A percentile compares a stretch with the other conserved stretches of the same genome.
phyloP scores from a whole-genome alignment of 2,113 vertebrate species.

The Microcebus griseorufus region DNA sequence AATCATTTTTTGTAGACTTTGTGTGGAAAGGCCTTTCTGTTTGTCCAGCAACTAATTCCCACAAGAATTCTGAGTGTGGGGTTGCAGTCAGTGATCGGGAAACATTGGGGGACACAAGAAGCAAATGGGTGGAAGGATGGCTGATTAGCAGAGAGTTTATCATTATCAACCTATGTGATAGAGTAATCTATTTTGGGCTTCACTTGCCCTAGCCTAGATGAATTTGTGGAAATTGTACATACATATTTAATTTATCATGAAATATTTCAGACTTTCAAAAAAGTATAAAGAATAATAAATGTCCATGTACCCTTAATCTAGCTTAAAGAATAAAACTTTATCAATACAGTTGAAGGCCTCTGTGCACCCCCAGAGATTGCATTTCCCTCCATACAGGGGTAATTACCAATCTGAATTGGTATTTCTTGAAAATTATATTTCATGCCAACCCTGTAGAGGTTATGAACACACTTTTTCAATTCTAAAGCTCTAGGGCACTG shows the following conservation, averaged over 20 bases:
- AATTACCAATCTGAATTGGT: slow-evolving; percentile 25
- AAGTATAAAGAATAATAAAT: slow-evolving; percentile 11
- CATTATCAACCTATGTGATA: not conserved
- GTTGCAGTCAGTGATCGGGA: not conserved
- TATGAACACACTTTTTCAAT: slow-evolving; percentile 57
- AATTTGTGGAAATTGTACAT: not conserved
- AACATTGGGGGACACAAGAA: not conserved
- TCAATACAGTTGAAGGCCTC: not conserved
- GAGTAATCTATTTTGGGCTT: not conserved
- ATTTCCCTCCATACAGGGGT: not conserved
- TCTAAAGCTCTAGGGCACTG: slow-evolving; percentile 56
- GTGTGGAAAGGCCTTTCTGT: not conserved
- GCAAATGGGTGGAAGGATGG: not conserved
- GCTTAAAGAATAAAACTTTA: slow-evolving; percentile 11
- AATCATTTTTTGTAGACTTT: not conserved
- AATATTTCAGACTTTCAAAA: slow-evolving; percentile 20
- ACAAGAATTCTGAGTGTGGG: not conserved
- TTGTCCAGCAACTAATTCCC: not conserved
- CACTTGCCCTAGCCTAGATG: not conserved
- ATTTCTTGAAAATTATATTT: slow-evolving; percentile 41
- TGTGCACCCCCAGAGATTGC: not conserved
- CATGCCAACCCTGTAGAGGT: slow-evolving; percentile 8
- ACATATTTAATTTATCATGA: slow-evolving; percentile 26
- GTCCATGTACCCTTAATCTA: not conserved
- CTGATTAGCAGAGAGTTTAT: not conserved